These are phyloP conservation scores for Belgica antarctica DNA, from an alignment of 2,888 invertebrate species.

Conservation along the genomic window DNA sequence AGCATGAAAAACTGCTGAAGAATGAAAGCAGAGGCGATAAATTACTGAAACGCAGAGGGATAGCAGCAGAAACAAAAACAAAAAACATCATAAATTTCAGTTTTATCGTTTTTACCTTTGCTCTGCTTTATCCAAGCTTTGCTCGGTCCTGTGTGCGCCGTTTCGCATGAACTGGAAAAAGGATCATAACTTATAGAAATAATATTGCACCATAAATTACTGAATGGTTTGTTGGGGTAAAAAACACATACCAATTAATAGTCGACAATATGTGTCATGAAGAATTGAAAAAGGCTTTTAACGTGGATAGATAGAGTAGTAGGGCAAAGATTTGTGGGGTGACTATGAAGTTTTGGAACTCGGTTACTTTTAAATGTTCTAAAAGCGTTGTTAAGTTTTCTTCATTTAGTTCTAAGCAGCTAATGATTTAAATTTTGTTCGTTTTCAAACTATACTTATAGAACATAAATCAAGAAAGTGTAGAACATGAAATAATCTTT, in stretches of 20 bases:
- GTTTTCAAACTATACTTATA: no score
- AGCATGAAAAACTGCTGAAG: not conserved
- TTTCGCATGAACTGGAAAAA: slow-evolving; percentile 21
- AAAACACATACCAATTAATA: slow-evolving; percentile 37
- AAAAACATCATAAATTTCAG: slow-evolving; percentile 29
- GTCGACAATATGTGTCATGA: slow-evolving; percentile 37
- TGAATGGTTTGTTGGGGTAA: slow-evolving; percentile 35
- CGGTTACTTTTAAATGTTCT: no score
- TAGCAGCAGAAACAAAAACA: no score
- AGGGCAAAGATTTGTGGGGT: no score
- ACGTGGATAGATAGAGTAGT: not conserved
- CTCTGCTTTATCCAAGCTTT: no score
- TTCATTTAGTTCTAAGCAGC: no score
- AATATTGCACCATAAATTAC: slow-evolving; percentile 37
- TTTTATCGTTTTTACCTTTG: slow-evolving; percentile 38
- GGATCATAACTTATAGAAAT: slow-evolving; percentile 38
- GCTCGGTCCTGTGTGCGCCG: no score
- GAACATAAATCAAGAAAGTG: no score
- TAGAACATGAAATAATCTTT: no score
- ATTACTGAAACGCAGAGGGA: slow-evolving; percentile 11
- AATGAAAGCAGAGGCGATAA: slow-evolving; percentile 11
- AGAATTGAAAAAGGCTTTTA: slow-evolving; percentile 19
- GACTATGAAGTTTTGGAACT: not conserved
- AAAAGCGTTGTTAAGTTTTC: no score
- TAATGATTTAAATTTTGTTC: no score